phyloP scores from a whole-genome alignment of 2,888 invertebrate species.

The Orthosia gracilis region DNA sequence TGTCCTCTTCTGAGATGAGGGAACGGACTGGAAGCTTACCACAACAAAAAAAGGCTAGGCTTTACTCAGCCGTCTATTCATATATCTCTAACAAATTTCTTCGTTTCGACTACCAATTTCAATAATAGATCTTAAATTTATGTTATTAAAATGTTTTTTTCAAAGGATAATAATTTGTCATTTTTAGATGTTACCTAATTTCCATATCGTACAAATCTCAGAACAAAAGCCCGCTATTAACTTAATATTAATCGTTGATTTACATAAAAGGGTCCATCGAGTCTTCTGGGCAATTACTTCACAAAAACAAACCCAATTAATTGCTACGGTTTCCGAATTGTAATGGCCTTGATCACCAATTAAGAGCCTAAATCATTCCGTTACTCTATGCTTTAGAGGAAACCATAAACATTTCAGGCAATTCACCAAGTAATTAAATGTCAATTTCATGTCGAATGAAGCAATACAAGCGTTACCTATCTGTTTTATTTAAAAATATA shows the following conservation, averaged over 20 bases:
- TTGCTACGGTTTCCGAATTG: constrained; percentile 4
- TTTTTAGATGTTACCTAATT: neutral
- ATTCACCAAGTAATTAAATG: constrained; percentile 28
- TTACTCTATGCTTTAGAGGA: constrained; percentile 15
- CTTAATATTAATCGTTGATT: constrained; percentile 14
- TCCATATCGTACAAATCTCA: constrained; percentile 8
- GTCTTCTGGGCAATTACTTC: constrained; percentile 10
- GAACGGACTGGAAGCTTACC: too few relatives aligned
- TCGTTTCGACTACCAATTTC: too few relatives aligned
- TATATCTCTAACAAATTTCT: neutral
- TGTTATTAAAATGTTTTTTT: too few relatives aligned
- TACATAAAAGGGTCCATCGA: constrained; percentile 36
- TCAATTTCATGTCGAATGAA: constrained; percentile 38
- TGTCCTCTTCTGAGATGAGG: too few relatives aligned
- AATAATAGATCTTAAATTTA: too few relatives aligned
- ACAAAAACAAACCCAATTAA: constrained; percentile 41
- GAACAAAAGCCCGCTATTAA: constrained; percentile 11
- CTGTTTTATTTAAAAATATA: neutral
- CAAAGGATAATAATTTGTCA: neutral
- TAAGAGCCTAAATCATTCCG: constrained; percentile 22
- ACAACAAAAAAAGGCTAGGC: too few relatives aligned
- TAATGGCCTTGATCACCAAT: constrained; percentile 23
- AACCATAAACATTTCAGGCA: constrained; percentile 32
- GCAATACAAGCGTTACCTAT: constrained; percentile 22
- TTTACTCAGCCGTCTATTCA: too few relatives aligned